Conservation (phyloP, 2,113 vertebrate genomes). For the Dasyurus viverrinus region DNA sequence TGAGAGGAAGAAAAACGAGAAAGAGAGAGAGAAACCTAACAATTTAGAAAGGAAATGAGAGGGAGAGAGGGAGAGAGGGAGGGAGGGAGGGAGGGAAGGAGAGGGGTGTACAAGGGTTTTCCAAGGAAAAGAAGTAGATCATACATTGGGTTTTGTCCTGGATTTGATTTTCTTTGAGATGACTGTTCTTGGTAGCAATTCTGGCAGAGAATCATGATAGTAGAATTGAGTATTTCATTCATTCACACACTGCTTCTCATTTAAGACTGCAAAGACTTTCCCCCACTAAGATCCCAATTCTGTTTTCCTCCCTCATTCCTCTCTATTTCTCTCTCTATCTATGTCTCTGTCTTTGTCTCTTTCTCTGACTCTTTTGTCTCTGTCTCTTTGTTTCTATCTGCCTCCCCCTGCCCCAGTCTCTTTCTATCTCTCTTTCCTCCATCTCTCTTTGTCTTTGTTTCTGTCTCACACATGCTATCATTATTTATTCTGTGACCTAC, state of each 20-base stretch:
- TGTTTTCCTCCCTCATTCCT: background rate
- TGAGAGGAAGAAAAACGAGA: background rate
- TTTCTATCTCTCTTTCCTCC: no score
- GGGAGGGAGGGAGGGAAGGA: no score
- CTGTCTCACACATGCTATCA: background rate
- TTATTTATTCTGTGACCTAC: background rate
- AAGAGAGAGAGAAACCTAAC: background rate
- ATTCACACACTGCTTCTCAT: background rate
- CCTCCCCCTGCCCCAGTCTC: no score
- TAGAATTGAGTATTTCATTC: constrained; percentile 7
- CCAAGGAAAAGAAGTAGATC: background rate
- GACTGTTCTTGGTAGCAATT: background rate
- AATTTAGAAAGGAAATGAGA: background rate
- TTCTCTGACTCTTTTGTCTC: no score
- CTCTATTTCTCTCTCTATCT: background rate
- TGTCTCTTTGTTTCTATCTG: no score
- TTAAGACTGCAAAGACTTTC: background rate
- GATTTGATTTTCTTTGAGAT: background rate
- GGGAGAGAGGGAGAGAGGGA: background rate
- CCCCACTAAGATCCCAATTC: constrained; percentile 11
- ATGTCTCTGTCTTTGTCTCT: background rate
- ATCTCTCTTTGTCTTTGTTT: no score
- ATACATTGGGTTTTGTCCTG: background rate
- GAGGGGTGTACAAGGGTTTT: background rate
- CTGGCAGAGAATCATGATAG: background rate